Evolutionary conservation across 2,888 invertebrate species (phyloP).

Genomic region (Muscina levida): DNA sequence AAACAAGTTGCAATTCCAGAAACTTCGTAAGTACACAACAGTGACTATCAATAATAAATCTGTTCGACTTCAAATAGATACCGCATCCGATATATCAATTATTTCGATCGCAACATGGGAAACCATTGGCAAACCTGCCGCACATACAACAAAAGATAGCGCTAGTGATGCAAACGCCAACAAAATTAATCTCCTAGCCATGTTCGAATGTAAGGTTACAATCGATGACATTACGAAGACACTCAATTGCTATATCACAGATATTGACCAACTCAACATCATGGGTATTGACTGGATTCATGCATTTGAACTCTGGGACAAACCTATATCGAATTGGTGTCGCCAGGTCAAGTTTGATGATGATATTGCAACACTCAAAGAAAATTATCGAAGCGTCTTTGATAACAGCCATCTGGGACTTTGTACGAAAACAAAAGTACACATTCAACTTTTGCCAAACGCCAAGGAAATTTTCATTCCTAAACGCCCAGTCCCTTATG

Average conservation of each 20-base stretch:
- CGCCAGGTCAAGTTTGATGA: conserved; percentile 29
- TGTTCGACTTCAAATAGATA: neutral
- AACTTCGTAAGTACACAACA: conserved; percentile 26
- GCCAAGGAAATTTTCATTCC: conserved; percentile 28
- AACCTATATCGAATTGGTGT: conserved; percentile 40
- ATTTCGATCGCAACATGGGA: conserved; percentile 25
- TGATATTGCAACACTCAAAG: conserved; percentile 12
- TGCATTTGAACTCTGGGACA: conserved; percentile 31
- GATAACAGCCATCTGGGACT: conserved; percentile 1
- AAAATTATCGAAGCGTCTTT: neutral
- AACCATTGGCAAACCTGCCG: conserved; percentile 8
- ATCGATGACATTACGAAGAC: conserved; percentile 2
- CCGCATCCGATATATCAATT: neutral
- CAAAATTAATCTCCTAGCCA: conserved; percentile 2
- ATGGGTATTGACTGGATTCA: conserved; percentile 46
- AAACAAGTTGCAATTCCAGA: conserved; percentile 21
- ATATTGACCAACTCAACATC: conserved; percentile 28
- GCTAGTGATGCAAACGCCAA: conserved; percentile 23
- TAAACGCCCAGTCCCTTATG: conserved; percentile 65
- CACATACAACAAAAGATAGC: neutral
- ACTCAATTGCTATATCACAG: conserved; percentile 26
- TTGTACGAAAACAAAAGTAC: conserved; percentile 9
- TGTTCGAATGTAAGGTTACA: neutral
- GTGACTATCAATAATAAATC: conserved; percentile 8
- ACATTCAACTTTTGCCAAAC: conserved; percentile 9